Conservation (phyloP, 2,888 invertebrate genomes). For the Agonum fuliginosum region DNA sequence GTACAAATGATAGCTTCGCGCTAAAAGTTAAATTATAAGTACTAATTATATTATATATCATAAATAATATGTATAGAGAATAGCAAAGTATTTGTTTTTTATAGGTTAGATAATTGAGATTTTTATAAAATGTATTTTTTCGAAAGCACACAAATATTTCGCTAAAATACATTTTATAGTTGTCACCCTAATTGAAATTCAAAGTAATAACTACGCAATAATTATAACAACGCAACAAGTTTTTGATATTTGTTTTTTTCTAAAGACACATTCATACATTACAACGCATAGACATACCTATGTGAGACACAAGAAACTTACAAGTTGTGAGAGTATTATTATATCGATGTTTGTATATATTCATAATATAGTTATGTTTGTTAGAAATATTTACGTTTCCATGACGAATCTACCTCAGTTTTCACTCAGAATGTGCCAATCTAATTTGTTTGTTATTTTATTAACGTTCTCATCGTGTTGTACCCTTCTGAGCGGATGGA, state of each 20-base stretch:
- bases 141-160: constrained; percentile 9
- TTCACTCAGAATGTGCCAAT: constrained; percentile 55
- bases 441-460: constrained; percentile 13
- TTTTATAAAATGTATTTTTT: constrained; percentile 56
- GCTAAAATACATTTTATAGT: constrained; percentile 55
- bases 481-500: constrained; percentile 44
- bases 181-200: constrained; percentile 61
- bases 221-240: constrained; percentile 70
- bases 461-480: constrained; percentile 47
- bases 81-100: constrained; percentile 57
- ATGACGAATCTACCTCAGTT: constrained; percentile 73
- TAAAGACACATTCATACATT: constrained; percentile 50
- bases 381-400: constrained; percentile 66
- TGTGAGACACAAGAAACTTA: constrained; percentile 60
- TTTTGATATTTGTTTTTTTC: constrained; percentile 70
- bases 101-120: constrained; percentile 53
- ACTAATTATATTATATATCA: constrained; percentile 56
- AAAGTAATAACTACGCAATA: constrained; percentile 71
- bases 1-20: constrained; percentile 56
- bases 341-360: constrained; percentile 69
- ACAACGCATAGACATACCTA: constrained; percentile 36
- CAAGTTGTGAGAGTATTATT: constrained; percentile 67
- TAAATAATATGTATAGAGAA: constrained; percentile 58
- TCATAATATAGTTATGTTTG: constrained; percentile 68
- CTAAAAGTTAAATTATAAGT: constrained; percentile 56